Conservation (phyloP, 2,797 vertebrate species). For the Yasuhikotakia modesta region DNA sequence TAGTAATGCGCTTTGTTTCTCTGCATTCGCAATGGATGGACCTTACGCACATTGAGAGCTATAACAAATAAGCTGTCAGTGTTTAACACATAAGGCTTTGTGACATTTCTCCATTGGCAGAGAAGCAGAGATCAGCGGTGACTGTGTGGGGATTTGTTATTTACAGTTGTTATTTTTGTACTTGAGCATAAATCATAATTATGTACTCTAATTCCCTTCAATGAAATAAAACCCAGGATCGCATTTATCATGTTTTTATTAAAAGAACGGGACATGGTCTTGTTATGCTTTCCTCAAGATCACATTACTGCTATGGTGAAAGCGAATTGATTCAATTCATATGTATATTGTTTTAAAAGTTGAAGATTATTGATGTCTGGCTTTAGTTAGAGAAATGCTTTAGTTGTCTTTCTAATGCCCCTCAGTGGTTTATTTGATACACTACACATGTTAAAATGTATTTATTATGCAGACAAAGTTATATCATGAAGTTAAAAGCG, state of each 20-base stretch:
- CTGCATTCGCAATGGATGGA: conserved; percentile 52
- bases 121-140: conserved; percentile 13
- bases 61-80: conserved; percentile 60
- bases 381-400: no score
- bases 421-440: conserved; percentile 18
- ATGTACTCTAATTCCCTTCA: conserved; percentile 31
- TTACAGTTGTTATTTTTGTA: conserved; percentile 49
- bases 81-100: conserved; percentile 45
- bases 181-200: conserved; percentile 41
- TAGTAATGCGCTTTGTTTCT: conserved; percentile 65
- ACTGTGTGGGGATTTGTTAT: conserved; percentile 13
- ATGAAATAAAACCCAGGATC: conserved; percentile 26
- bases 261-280: background rate
- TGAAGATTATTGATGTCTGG: background rate
- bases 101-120: conserved; percentile 41
- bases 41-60: conserved; percentile 57
- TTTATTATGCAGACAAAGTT: no score
- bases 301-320: no score
- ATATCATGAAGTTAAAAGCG: no score
- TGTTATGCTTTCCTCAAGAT: background rate
- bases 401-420: background rate
- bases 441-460: background rate
- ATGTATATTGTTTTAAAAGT: background rate
- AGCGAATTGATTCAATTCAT: no score
- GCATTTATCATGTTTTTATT: no score